Percentiles rank a stretch among this genome's conserved stretches.
These are phyloP conservation scores for Proteles cristata DNA, from an alignment of 2,113 vertebrate genomes.

Conservation along the genomic window DNA sequence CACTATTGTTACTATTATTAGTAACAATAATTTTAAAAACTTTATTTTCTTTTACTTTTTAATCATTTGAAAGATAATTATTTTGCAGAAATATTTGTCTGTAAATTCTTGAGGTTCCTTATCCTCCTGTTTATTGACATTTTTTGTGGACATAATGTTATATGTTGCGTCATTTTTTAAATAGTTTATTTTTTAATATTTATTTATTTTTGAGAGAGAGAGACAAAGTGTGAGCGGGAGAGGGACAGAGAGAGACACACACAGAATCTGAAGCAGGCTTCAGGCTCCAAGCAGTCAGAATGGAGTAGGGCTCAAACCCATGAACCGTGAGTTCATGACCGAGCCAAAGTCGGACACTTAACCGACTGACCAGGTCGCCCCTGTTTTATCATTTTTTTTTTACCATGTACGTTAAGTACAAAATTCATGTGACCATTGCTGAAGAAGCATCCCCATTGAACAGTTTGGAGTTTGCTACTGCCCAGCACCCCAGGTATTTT, in stretches of 20 bases:
- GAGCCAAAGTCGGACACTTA: too few relatives aligned
- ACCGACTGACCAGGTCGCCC: too few relatives aligned
- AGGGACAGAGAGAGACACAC: too few relatives aligned
- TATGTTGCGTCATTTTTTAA: background rate
- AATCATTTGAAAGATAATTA: background rate
- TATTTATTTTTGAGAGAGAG: too few relatives aligned
- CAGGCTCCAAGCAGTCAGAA: too few relatives aligned
- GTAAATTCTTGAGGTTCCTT: background rate
- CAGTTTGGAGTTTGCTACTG: background rate
- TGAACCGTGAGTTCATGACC: too few relatives aligned
- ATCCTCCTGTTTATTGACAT: background rate
- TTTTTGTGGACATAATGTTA: background rate
- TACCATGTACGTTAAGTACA: background rate
- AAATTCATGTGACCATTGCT: background rate
- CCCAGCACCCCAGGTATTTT: background rate
- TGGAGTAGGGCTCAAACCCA: too few relatives aligned
- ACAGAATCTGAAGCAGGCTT: too few relatives aligned
- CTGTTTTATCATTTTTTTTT: background rate
- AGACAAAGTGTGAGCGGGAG: too few relatives aligned
- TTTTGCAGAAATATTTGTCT: slow-evolving; percentile 6
- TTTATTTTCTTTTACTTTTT: background rate
- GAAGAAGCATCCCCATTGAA: background rate
- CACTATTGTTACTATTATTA: background rate
- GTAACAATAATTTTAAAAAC: background rate
- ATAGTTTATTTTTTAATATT: too few relatives aligned